Percentiles rank a stretch among this genome's conserved stretches.
Evolutionary conservation across 2,888 invertebrate species (phyloP).

Genomic region (Eilema caniola): DNA sequence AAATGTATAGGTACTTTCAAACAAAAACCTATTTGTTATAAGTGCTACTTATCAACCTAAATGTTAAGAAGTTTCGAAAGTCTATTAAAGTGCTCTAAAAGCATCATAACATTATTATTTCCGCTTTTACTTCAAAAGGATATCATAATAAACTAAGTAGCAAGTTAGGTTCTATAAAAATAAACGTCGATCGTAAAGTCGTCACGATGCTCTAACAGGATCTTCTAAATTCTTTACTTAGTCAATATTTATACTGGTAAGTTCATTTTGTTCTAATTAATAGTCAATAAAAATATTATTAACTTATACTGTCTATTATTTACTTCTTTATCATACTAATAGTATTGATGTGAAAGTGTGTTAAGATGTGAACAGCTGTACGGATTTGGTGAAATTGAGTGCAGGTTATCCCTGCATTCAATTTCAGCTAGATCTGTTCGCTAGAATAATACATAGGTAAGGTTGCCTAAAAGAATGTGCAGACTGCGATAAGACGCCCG

Average conservation of each 20-base stretch:
- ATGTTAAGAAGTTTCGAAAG: background rate
- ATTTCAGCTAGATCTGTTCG: no score
- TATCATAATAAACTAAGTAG: background rate
- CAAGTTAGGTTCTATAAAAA: background rate
- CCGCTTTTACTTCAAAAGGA: background rate
- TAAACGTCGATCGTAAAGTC: background rate
- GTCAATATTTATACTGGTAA: conserved; percentile 60
- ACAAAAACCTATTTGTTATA: background rate
- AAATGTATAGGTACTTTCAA: conserved; percentile 14
- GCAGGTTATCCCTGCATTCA: no score
- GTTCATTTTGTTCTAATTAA: conserved; percentile 61
- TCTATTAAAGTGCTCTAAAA: conserved; percentile 5
- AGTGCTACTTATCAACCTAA: background rate
- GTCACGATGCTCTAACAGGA: conserved; percentile 27
- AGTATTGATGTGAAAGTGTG: no score
- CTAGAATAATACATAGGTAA: no score
- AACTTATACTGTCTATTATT: conserved; percentile 38
- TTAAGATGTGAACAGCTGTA: no score
- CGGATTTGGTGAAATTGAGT: no score
- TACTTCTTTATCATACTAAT: background rate
- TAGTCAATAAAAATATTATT: conserved; percentile 63
- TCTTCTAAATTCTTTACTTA: conserved; percentile 44
- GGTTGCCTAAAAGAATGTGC: no score
- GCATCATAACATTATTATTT: background rate
- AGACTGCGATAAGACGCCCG: no score